Evolutionary conservation across 2,888 invertebrate genomes (phyloP).

Genomic region (Tetrapedia diversipes): DNA sequence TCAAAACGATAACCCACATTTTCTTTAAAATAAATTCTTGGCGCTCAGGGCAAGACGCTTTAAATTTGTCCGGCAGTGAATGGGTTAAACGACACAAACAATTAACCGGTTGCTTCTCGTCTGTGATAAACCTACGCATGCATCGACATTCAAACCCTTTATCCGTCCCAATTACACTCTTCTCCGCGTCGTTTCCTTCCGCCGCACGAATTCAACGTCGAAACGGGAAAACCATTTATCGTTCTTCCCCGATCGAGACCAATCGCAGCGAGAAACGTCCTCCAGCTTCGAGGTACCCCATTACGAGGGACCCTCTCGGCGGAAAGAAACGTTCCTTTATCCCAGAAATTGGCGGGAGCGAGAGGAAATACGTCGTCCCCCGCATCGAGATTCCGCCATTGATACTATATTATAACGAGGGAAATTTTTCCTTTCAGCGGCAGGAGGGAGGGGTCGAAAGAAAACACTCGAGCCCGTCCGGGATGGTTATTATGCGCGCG

Average conservation of each 20-base stretch:
- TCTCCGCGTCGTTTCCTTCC: background rate
- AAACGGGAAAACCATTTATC: background rate
- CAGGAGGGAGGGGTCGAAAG: background rate
- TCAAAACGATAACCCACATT: no score
- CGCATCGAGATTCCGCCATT: slow-evolving; percentile 35
- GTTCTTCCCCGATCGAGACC: slow-evolving; percentile 10
- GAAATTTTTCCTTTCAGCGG: slow-evolving; percentile 45
- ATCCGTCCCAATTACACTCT: no score
- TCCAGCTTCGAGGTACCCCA: background rate
- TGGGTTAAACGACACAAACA: no score
- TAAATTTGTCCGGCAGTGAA: no score
- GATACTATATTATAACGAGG: slow-evolving; percentile 53
- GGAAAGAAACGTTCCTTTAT: slow-evolving; percentile 9
- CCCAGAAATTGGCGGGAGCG: slow-evolving; percentile 22
- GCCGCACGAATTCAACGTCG: background rate
- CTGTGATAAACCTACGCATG: no score
- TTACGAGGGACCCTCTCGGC: background rate
- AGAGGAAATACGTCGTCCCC: slow-evolving; percentile 7
- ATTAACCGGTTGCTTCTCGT: no score
- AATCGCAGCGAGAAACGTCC: background rate
- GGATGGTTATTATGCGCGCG: slow-evolving; percentile 45
- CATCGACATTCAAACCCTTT: no score
- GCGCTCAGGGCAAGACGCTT: no score
- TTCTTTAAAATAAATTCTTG: no score
- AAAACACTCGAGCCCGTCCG: slow-evolving; percentile 38